Conservation (phyloP, 2,888 invertebrate genomes). For the Lasioglossum lativentre region DNA sequence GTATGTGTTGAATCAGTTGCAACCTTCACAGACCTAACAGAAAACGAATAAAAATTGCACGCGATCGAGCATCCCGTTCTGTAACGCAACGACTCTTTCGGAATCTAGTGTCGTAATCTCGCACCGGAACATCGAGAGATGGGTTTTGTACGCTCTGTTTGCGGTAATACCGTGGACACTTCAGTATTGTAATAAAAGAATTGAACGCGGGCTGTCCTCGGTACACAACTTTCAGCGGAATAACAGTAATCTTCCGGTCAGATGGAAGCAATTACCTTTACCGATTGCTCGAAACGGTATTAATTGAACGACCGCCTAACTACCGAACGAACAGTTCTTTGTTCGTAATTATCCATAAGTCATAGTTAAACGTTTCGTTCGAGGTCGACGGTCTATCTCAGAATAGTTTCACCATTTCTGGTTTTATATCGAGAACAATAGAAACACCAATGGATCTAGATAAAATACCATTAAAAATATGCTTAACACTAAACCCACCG, state of each 20-base stretch:
- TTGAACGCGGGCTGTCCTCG: background rate
- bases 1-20: too few relatives aligned
- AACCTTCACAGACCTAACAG: too few relatives aligned
- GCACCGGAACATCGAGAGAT: constrained; percentile 29
- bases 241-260: constrained; percentile 5
- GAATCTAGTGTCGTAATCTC: constrained; percentile 25
- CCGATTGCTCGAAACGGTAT: background rate
- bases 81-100: background rate
- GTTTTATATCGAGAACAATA: too few relatives aligned
- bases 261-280: background rate
- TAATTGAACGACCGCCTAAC: background rate
- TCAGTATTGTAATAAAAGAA: constrained; percentile 17
- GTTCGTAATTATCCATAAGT: background rate
- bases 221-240: constrained; percentile 15
- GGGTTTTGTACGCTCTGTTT: constrained; percentile 45
- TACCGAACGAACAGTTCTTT: background rate
- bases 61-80: background rate
- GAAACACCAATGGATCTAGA: too few relatives aligned
- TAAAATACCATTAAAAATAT: too few relatives aligned
- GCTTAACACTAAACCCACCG: too few relatives aligned
- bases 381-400: background rate
- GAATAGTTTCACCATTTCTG: background rate
- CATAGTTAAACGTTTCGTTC: background rate
- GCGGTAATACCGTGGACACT: constrained; percentile 14
- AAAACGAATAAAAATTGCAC: background rate